A percentile compares a stretch with the other conserved stretches of the same genome.
Evolutionary conservation across 2,888 invertebrate genomes (phyloP).

Genomic region (Alentia gelatinosa): DNA sequence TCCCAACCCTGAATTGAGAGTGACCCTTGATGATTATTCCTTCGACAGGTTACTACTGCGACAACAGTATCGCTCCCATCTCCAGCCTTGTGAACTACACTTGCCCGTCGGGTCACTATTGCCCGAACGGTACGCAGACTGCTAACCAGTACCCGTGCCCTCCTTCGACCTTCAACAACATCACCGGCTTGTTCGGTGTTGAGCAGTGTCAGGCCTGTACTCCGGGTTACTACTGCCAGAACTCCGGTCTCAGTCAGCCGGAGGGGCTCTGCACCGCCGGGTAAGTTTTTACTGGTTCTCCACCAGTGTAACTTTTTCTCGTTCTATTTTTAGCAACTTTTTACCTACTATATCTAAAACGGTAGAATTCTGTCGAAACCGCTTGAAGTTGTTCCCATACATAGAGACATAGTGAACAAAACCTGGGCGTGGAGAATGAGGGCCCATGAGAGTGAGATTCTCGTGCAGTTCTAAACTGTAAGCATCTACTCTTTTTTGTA

Average conservation of each 20-base stretch:
- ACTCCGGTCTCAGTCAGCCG: slow-evolving; percentile 72
- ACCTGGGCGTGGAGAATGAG: background rate
- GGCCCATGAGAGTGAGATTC: background rate
- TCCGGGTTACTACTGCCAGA: slow-evolving; percentile 77
- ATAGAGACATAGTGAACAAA: too few species aligned
- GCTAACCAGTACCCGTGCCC: slow-evolving; percentile 74
- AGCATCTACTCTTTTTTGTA: too few species aligned
- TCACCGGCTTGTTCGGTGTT: slow-evolving; percentile 66
- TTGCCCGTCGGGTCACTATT: slow-evolving; percentile 77
- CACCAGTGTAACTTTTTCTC: background rate
- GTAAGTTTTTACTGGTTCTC: slow-evolving; percentile 65
- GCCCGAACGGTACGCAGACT: slow-evolving; percentile 68
- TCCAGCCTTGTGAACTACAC: slow-evolving; percentile 70
- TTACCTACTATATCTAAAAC: too few species aligned
- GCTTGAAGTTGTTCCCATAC: too few species aligned
- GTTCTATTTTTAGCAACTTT: too few species aligned
- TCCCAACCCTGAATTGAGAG: background rate
- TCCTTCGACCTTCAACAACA: slow-evolving; percentile 76
- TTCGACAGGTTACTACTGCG: slow-evolving; percentile 76
- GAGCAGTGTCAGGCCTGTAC: slow-evolving; percentile 75
- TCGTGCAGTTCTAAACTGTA: background rate
- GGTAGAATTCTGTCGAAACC: too few species aligned
- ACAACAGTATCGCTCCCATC: slow-evolving; percentile 72
- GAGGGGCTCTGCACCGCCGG: slow-evolving; percentile 77
- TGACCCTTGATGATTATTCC: background rate